Conservation (phyloP, 2,888 invertebrate genomes). For the Leptinotarsa tumamoca region DNA sequence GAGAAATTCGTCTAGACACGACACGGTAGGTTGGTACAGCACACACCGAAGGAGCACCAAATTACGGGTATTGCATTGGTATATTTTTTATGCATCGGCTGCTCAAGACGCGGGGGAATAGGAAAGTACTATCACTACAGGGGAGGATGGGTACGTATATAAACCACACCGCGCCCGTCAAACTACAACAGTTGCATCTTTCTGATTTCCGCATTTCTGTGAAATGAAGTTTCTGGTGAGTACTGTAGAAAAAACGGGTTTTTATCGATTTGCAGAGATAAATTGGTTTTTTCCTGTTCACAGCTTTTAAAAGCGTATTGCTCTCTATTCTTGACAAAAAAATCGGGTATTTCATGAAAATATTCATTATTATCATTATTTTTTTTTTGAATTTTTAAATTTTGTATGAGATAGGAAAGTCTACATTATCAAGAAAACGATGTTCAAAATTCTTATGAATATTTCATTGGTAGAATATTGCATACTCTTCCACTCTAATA, state of each 20-base stretch:
- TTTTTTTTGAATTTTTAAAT: too few relatives aligned
- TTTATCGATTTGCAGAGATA: not conserved
- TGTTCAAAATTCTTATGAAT: too few relatives aligned
- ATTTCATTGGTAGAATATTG: too few relatives aligned
- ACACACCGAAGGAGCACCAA: not conserved
- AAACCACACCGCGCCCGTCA: slow-evolving; percentile 52
- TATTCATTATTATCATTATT: too few relatives aligned
- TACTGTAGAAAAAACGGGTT: not conserved
- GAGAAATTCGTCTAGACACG: slow-evolving; percentile 5
- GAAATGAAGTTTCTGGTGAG: slow-evolving; percentile 59
- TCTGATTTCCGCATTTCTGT: slow-evolving; percentile 44
- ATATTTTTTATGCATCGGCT: slow-evolving; percentile 37
- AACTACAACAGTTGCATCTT: slow-evolving; percentile 54
- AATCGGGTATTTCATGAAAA: too few relatives aligned
- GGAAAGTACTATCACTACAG: slow-evolving; percentile 58
- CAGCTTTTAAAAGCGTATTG: too few relatives aligned
- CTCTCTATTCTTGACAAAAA: too few relatives aligned
- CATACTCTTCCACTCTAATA: too few relatives aligned
- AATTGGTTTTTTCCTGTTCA: not conserved
- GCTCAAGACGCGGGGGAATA: slow-evolving; percentile 49
- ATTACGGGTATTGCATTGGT: slow-evolving; percentile 28
- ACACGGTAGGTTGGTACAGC: not conserved
- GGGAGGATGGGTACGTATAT: slow-evolving; percentile 56
- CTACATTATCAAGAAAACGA: too few relatives aligned
- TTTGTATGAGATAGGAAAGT: too few relatives aligned